Conservation (phyloP, 2,888 invertebrate genomes). For the Chymomyza fuscimana region DNA sequence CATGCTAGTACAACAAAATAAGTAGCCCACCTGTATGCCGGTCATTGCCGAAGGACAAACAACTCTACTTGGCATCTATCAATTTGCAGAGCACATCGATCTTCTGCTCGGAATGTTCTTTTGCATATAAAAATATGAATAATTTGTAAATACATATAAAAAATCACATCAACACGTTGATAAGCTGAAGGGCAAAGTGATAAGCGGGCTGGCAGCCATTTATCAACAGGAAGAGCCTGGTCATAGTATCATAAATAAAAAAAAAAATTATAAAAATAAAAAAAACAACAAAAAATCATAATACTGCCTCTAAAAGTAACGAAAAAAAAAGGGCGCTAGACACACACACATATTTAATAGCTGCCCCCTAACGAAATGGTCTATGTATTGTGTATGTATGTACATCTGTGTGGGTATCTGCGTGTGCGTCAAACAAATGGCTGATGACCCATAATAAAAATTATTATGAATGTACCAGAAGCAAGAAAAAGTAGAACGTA, state of each 20-base stretch:
- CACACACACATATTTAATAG: constrained; percentile 56
- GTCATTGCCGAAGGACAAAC: background rate
- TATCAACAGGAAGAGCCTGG: constrained; percentile 50
- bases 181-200: constrained; percentile 21
- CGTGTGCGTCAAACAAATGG: constrained; percentile 67
- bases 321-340: constrained; percentile 36
- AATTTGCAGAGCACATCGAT: constrained; percentile 25
- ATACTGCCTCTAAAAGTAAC: constrained; percentile 58
- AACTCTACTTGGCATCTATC: constrained; percentile 30
- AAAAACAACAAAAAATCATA: constrained; percentile 55
- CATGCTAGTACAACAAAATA: background rate
- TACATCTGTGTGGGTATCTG: constrained; percentile 9
- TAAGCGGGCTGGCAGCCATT: constrained; percentile 46
- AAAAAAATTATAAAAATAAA: constrained; percentile 67
- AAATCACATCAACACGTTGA: constrained; percentile 72
- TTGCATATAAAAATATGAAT: constrained; percentile 44
- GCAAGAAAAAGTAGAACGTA: too few species aligned
- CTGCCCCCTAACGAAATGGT: constrained; percentile 56
- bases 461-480: constrained; percentile 71
- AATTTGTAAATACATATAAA: constrained; percentile 36
- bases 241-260: constrained; percentile 65
- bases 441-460: constrained; percentile 75
- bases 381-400: constrained; percentile 2
- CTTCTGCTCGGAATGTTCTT: background rate
- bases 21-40: background rate